Conservation (phyloP, 2,888 invertebrate species). For the Drosophila pseudotalamancana region DNA sequence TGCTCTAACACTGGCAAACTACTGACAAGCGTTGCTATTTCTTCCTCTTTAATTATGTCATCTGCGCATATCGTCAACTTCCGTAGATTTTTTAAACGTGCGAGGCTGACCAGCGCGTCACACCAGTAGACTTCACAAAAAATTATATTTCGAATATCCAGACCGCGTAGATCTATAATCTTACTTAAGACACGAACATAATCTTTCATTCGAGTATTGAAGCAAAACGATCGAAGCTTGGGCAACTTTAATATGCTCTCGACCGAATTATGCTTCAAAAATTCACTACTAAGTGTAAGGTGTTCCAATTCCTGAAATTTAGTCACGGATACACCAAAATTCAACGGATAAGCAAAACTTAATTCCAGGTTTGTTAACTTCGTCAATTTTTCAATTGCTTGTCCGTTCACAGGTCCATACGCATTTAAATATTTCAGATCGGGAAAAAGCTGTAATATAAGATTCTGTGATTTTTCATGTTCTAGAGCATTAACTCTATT, state of each 20-base stretch:
- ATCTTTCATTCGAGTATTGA: background rate
- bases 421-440: background rate
- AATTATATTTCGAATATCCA: too few species aligned
- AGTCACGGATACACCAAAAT: background rate
- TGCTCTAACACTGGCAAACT: too few species aligned
- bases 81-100: too few species aligned
- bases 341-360: background rate
- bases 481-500: too few species aligned
- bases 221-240: conserved; percentile 5
- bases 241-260: background rate
- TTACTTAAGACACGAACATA: background rate
- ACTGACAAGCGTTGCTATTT: too few species aligned
- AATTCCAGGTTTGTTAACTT: conserved; percentile 21
- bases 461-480: background rate
- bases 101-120: too few species aligned
- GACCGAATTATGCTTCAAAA: background rate
- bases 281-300: background rate
- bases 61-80: too few species aligned
- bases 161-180: background rate
- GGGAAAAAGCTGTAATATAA: conserved; percentile 19
- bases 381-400: background rate
- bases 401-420: background rate
- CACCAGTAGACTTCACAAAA: too few species aligned
- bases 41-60: too few species aligned
- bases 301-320: conserved; percentile 10